These are phyloP conservation scores for Macrotus californicus DNA, from an alignment of 2,113 vertebrate genomes.

Conservation along the genomic window DNA sequence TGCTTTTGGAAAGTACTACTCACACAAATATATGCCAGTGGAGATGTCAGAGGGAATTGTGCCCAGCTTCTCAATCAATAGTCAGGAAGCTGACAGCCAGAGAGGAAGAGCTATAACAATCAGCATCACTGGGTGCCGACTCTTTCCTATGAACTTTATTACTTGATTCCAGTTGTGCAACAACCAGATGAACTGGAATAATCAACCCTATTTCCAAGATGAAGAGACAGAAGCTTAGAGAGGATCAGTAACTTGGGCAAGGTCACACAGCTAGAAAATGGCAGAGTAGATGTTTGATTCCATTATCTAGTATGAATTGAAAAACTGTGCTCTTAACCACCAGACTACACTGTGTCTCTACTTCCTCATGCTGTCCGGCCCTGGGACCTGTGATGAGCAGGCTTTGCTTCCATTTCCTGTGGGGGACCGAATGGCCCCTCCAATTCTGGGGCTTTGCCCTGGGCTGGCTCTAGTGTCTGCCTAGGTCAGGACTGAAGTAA, in stretches of 20 bases:
- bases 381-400: background rate
- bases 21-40: background rate
- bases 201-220: background rate
- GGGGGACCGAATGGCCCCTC: background rate
- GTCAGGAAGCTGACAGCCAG: constrained; percentile 19
- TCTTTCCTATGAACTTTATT: background rate
- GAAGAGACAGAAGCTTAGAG: background rate
- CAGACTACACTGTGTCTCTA: background rate
- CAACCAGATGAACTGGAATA: constrained; percentile 15
- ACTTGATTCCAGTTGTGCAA: constrained; percentile 6
- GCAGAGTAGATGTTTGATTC: background rate
- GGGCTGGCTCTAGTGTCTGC: constrained; percentile 1
- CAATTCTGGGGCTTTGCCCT: background rate
- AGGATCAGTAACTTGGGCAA: constrained; percentile 12
- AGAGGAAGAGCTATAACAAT: background rate
- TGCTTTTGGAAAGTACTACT: constrained; percentile 58
- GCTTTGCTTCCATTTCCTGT: background rate
- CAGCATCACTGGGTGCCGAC: background rate
- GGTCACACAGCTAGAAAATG: constrained; percentile 13
- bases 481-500: constrained; percentile 50
- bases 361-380: background rate
- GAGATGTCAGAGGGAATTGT: constrained; percentile 34
- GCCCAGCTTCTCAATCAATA: background rate
- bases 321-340: background rate
- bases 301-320: background rate